phyloP scores from a whole-genome alignment of 2,113 vertebrate genomes.

The Pipra filicauda region DNA sequence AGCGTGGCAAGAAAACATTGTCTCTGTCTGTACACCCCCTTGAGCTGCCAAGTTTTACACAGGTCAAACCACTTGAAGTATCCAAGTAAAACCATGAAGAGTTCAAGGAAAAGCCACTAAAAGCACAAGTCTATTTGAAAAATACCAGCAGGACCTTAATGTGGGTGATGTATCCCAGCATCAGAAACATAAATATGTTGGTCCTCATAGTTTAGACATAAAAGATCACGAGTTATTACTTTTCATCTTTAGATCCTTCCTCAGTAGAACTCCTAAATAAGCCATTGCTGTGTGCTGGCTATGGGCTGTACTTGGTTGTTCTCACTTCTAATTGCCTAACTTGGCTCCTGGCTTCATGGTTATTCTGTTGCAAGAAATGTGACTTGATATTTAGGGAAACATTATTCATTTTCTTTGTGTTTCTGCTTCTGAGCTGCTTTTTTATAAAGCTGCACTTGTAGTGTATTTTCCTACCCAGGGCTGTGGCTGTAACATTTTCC shows the following conservation, averaged over 20 bases:
- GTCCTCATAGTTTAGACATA: neutral
- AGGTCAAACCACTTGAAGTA: neutral
- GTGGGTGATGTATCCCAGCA: no score
- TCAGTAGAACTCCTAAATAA: neutral
- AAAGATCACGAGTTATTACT: neutral
- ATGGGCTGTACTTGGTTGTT: neutral
- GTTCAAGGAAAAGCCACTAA: neutral
- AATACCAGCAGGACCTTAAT: neutral
- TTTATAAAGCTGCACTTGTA: neutral
- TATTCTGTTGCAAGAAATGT: neutral
- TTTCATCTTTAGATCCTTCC: neutral
- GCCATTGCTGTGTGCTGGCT: neutral
- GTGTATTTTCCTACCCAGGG: neutral
- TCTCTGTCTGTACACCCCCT: neutral
- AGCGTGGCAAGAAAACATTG: neutral
- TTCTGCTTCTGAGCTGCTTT: conserved; percentile 5
- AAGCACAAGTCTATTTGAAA: neutral
- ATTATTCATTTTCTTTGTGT: neutral
- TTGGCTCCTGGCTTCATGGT: neutral
- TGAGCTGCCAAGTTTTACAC: neutral
- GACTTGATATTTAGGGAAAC: neutral
- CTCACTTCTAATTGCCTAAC: neutral
- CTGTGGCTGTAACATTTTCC: conserved; percentile 31
- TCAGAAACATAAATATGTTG: neutral
- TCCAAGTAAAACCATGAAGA: neutral